A percentile compares a stretch with the other conserved stretches of the same genome.
Conservation (phyloP, 1,140 invertebrate genomes). For the Tetramorium simillimum region DNA sequence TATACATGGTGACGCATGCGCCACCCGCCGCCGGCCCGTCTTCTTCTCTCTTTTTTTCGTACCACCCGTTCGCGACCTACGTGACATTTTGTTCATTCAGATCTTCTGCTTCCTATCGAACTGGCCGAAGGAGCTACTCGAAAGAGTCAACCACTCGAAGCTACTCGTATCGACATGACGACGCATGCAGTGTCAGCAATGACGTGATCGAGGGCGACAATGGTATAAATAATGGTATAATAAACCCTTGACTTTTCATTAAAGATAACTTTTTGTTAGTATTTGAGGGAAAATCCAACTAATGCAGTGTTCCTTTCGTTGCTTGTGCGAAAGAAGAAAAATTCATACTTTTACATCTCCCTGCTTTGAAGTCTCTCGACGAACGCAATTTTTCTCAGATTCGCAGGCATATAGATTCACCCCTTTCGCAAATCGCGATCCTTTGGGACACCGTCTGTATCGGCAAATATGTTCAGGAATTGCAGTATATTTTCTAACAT, state of each 20-base stretch:
- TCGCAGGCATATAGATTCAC: not conserved
- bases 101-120: constrained; percentile 42
- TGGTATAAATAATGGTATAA: not conserved
- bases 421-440: not conserved
- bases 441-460: not conserved
- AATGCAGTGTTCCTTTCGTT: not conserved
- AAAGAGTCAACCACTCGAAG: not conserved
- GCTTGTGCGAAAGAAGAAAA: not conserved
- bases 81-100: constrained; percentile 71
- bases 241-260: not conserved
- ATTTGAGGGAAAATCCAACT: not conserved
- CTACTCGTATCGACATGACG: not conserved
- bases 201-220: not conserved
- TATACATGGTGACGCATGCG: constrained; percentile 74
- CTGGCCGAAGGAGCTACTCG: not conserved
- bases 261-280: not conserved
- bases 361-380: not conserved
- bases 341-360: not conserved
- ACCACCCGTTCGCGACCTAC: constrained; percentile 67
- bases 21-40: constrained; percentile 5
- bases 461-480: not conserved
- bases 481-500: not conserved
- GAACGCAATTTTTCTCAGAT: constrained; percentile 8
- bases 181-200: not conserved
- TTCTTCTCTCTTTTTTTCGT: constrained; percentile 52